Base-by-base conservation (phyloP, 2,888 invertebrate species). In the Ophion ventricosus region DNA sequence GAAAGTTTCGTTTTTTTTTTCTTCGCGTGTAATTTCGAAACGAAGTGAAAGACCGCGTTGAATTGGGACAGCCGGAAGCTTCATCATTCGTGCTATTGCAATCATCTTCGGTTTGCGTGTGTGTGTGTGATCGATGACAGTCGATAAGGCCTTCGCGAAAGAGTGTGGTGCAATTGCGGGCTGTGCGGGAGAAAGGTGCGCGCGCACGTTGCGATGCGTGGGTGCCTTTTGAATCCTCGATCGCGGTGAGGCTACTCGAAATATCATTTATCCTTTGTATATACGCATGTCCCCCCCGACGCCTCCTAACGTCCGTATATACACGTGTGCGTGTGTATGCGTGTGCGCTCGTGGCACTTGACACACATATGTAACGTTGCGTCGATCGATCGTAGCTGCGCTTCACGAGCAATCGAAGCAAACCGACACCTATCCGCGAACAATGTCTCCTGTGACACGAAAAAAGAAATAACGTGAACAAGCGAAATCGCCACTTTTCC, bases 201-300 rank as follows among this genome's bases (percentile, higher is more conserved):
- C 75, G 64, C 43, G 76, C 83, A 77, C 75, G 64, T 23, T 25
- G 26, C 74, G 59, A 80, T 82, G 77, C 76, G 82, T 85, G 73
- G 84, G 81, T 79, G 84, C 26, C 69, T 81, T 59, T 81, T 64
- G 76, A 84, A 81, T 80, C 63, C 67, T 61, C 61, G 74, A 78
- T 75, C 57, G 75, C 63, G 74, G 57, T 25, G 10, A 40, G 66
- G 11, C 26, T 25, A 73, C 40, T 73, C 35, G 57, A 54, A 54
- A 40, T 73, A 61, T 73, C 43, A 73, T 25, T 73, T 61, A 73
- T 25, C 23, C 29, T 35, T 59, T 29, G 61, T 63, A 25, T 63
- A 25, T 29, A 14, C 20, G 64, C 17, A n/a, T n/a, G 64, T 35
- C 14, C n/a, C n/a, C n/a, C n/a, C n/a, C 49, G 49, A 14, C 49